Conservation (phyloP, 2,113 vertebrate species). For the Octodon degus region DNA sequence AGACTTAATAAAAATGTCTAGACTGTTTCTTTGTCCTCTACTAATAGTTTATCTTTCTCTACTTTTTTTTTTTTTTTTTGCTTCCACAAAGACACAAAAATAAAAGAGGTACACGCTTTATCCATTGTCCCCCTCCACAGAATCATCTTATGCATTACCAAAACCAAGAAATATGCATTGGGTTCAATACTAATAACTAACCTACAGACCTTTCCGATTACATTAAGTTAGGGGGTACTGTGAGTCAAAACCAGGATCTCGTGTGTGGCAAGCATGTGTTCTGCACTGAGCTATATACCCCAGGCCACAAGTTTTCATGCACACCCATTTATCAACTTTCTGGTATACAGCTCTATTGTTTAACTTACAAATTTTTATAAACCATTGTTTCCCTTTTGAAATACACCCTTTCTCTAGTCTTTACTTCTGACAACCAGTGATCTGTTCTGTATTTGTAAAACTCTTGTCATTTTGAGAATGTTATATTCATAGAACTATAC, state of each 20-base stretch:
- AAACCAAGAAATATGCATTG: slow-evolving; percentile 47
- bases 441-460: background rate
- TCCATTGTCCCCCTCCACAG: background rate
- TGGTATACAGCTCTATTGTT: background rate
- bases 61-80: background rate
- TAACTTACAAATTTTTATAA: background rate
- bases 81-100: slow-evolving; percentile 25
- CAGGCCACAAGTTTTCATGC: background rate
- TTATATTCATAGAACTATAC: slow-evolving; percentile 3
- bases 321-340: background rate
- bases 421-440: background rate
- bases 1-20: slow-evolving; percentile 74
- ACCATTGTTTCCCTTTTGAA: background rate
- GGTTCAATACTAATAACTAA: background rate
- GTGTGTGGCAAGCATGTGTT: background rate
- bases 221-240: background rate
- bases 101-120: background rate
- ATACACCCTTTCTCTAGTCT: background rate
- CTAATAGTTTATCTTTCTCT: slow-evolving; percentile 1
- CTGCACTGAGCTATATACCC: background rate
- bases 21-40: slow-evolving; percentile 31
- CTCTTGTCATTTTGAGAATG: slow-evolving; percentile 43
- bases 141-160: background rate
- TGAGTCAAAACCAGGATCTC: background rate
- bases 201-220: background rate